phyloP scores from a whole-genome alignment of 2,888 invertebrate species.

The Reticulitermes lucifugus region DNA sequence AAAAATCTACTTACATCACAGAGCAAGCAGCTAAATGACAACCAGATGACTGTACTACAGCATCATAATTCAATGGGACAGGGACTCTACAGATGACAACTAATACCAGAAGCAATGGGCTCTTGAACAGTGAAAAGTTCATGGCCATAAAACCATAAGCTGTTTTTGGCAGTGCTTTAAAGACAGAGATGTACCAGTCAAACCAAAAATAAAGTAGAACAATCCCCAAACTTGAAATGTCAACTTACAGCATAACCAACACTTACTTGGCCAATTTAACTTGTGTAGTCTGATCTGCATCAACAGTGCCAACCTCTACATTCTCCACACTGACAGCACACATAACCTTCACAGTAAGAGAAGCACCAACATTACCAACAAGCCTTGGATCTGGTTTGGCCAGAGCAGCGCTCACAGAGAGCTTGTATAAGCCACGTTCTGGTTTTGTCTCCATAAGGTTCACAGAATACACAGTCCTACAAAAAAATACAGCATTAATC shows the following conservation, averaged over 20 bases:
- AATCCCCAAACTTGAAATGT: constrained; percentile 14
- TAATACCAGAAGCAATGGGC: too few relatives aligned
- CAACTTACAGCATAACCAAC: constrained; percentile 39
- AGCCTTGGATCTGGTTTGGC: constrained; percentile 70
- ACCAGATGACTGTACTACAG: too few relatives aligned
- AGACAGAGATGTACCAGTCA: too few relatives aligned
- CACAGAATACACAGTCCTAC: constrained; percentile 77
- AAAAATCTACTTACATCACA: too few relatives aligned
- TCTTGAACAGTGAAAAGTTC: too few relatives aligned
- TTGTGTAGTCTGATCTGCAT: constrained; percentile 89
- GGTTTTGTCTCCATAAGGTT: constrained; percentile 83
- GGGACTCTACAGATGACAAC: too few relatives aligned
- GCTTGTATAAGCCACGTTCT: constrained; percentile 86
- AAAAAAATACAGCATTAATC: constrained; percentile 29
- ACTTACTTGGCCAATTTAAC: constrained; percentile 76
- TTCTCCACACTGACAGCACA: constrained; percentile 81
- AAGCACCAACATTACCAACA: constrained; percentile 69
- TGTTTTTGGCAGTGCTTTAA: too few relatives aligned
- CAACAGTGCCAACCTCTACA: constrained; percentile 88
- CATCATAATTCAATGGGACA: too few relatives aligned
- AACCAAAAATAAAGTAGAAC: too few relatives aligned
- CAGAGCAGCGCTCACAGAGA: constrained; percentile 78
- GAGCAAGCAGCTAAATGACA: too few relatives aligned
- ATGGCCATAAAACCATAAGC: too few relatives aligned
- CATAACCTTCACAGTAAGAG: constrained; percentile 73